Evolutionary conservation across 1,140 invertebrate genomes (phyloP).

Genomic region (Dufourea novaeangliae): DNA sequence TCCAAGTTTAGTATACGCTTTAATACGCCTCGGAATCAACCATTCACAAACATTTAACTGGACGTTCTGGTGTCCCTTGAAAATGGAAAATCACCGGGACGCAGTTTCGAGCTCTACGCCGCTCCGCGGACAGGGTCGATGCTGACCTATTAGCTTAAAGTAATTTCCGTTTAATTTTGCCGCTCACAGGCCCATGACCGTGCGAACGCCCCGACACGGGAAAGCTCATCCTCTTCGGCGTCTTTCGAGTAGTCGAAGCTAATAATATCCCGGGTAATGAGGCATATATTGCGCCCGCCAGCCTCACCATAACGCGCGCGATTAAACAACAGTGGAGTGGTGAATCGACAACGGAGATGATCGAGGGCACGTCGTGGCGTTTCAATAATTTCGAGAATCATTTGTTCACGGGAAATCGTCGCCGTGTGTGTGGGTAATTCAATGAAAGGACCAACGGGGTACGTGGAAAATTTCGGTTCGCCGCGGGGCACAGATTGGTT

Average conservation of each 20-base stretch:
- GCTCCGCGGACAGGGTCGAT: slow-evolving; percentile 42
- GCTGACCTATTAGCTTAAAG: slow-evolving; percentile 65
- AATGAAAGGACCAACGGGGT: not conserved
- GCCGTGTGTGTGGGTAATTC: not conserved
- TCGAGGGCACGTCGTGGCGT: not conserved
- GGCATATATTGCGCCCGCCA: slow-evolving; percentile 37
- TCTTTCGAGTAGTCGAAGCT: slow-evolving; percentile 10
- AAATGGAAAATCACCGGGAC: slow-evolving; percentile 39
- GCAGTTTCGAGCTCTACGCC: slow-evolving; percentile 23
- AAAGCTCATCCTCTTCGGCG: not conserved
- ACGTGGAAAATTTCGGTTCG: not conserved
- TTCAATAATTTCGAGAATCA: slow-evolving; percentile 2
- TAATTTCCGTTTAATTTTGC: slow-evolving; percentile 69
- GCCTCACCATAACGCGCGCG: not conserved
- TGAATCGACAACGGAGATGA: not conserved
- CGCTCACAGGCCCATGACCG: slow-evolving; percentile 9
- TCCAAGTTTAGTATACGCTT: too few species aligned
- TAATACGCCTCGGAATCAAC: too few species aligned
- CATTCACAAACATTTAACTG: too few species aligned
- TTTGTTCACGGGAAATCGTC: not conserved
- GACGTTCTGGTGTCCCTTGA: not conserved
- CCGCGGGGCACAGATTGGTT: not conserved
- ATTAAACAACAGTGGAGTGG: not conserved
- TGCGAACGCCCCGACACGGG: slow-evolving; percentile 6
- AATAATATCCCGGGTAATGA: slow-evolving; percentile 56